These are phyloP conservation scores for Trichonephila inaurata DNA, from an alignment of 1,140 invertebrate genomes.

Conservation along the genomic window DNA sequence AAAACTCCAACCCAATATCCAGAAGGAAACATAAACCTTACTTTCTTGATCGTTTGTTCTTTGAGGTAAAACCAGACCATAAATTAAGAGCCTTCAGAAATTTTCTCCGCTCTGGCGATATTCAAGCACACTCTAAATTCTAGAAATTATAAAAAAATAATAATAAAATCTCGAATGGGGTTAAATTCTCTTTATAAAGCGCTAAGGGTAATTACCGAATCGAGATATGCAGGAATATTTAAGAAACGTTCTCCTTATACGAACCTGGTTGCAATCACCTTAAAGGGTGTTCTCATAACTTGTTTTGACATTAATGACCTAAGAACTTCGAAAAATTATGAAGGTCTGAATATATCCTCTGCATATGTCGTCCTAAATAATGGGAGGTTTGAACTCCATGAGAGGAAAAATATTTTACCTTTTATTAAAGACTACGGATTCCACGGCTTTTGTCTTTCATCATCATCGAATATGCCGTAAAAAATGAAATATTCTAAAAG, in stretches of 20 bases:
- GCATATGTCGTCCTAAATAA: constrained; percentile 42
- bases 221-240: neutral
- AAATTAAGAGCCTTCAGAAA: constrained; percentile 3
- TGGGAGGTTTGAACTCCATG: neutral
- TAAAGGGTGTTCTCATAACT: constrained; percentile 37
- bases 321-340: constrained; percentile 19
- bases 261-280: constrained; percentile 7
- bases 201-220: constrained; percentile 13
- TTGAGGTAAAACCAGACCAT: constrained; percentile 12
- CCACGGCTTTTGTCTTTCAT: neutral
- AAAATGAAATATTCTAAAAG: no score
- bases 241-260: neutral
- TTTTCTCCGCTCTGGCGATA: constrained; percentile 3
- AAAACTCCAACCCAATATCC: neutral
- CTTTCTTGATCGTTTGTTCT: neutral
- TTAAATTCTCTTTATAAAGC: constrained; percentile 26
- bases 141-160: neutral
- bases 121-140: neutral
- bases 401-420: constrained; percentile 36
- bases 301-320: constrained; percentile 42
- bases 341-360: constrained; percentile 26
- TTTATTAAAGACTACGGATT: constrained; percentile 19
- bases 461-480: neutral
- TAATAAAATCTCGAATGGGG: neutral
- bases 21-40: neutral